These are phyloP conservation scores for Penaeus indicus DNA, from an alignment of 1,140 invertebrate genomes.

Conservation along the genomic window DNA sequence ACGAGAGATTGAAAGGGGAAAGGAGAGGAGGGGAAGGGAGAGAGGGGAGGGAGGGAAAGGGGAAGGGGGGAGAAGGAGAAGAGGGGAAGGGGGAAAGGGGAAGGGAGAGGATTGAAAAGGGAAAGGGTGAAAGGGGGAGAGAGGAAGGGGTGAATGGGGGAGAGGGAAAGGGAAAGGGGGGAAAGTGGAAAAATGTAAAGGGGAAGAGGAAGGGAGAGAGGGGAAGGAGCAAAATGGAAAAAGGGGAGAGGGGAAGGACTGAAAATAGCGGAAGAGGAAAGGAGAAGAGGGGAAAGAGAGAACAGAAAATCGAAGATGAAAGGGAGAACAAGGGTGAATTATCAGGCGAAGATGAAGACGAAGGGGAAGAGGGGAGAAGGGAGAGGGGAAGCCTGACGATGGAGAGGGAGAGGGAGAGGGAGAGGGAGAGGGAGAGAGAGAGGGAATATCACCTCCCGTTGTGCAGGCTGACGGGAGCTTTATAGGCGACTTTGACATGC, in stretches of 20 bases:
- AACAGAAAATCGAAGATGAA: too few relatives aligned
- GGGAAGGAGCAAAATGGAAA: not conserved
- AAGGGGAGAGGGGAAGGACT: not conserved
- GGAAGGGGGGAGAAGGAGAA: not conserved
- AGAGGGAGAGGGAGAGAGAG: too few relatives aligned
- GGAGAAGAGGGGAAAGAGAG: too few relatives aligned
- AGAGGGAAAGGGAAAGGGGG: too few relatives aligned
- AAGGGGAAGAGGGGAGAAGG: too few relatives aligned
- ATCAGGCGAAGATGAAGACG: too few relatives aligned
- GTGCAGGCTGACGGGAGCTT: slow-evolving; percentile 10
- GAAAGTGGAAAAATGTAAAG: not conserved
- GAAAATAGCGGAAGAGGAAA: not conserved
- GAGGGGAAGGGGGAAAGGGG: not conserved
- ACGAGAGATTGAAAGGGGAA: not conserved
- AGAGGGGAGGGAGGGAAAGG: not conserved
- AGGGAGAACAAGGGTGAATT: too few relatives aligned
- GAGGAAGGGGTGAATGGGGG: not conserved
- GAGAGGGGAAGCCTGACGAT: too few relatives aligned
- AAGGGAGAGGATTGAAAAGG: too few relatives aligned
- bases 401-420: too few relatives aligned
- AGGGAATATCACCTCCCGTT: slow-evolving; percentile 1
- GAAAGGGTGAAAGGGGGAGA: not conserved
- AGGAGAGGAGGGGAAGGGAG: not conserved
- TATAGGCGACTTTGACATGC: slow-evolving; percentile 55
- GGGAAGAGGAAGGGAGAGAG: not conserved